Evolutionary conservation across 2,797 vertebrate species (phyloP).

Genomic region (Catharus ustulatus): DNA sequence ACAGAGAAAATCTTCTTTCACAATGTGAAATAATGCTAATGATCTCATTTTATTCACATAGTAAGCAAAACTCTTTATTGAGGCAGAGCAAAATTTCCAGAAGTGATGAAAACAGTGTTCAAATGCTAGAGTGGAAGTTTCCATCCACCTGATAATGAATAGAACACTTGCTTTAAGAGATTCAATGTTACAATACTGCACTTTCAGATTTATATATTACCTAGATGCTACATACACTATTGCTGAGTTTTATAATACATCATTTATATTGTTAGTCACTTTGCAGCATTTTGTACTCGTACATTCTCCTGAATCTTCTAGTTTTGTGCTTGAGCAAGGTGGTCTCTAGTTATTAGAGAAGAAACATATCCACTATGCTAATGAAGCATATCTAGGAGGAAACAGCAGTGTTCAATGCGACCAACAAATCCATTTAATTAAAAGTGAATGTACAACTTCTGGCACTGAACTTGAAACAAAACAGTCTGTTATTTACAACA

Average conservation of each 20-base stretch:
- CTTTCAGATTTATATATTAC: background rate
- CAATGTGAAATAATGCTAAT: background rate
- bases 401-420: background rate
- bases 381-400: background rate
- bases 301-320: background rate
- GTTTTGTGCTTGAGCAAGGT: background rate
- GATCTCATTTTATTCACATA: background rate
- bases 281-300: background rate
- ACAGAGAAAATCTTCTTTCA: background rate
- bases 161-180: background rate
- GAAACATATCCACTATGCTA: background rate
- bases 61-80: background rate
- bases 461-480: background rate
- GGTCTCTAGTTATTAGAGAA: background rate
- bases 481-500: background rate
- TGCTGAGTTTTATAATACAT: background rate
- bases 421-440: background rate
- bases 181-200: background rate
- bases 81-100: background rate
- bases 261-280: background rate
- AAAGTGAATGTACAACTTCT: background rate
- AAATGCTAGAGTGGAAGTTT: background rate
- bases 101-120: background rate
- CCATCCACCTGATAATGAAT: background rate
- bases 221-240: background rate